These are phyloP conservation scores for Girardia tigrina DNA, from an alignment of 2,888 invertebrate species.

Conservation along the genomic window DNA sequence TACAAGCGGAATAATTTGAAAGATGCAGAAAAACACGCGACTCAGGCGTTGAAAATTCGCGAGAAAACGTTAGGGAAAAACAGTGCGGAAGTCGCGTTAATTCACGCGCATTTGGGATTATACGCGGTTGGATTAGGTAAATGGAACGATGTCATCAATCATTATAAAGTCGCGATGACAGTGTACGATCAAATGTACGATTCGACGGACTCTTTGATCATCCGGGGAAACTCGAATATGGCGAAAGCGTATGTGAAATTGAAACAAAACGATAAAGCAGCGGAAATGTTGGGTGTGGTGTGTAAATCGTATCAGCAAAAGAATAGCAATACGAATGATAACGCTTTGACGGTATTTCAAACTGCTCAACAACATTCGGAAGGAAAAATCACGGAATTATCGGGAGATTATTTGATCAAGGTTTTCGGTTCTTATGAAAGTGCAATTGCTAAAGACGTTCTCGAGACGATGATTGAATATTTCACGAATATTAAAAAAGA, in stretches of 20 bases:
- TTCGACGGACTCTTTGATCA: background rate
- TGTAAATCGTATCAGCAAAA: conserved; percentile 10
- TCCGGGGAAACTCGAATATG: background rate
- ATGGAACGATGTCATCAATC: conserved; percentile 11
- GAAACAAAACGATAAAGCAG: background rate
- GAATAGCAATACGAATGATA: conserved; percentile 6
- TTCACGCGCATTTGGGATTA: background rate
- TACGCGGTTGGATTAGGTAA: background rate
- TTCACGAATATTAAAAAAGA: background rate
- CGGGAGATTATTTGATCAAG: background rate
- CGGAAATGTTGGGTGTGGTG: background rate
- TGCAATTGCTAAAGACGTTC: conserved; percentile 5
- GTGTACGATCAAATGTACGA: conserved; percentile 13
- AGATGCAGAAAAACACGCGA: background rate
- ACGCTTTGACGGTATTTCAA: background rate
- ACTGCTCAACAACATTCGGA: conserved; percentile 16
- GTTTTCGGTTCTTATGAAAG: background rate
- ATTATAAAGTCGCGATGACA: background rate
- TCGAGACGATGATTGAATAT: background rate
- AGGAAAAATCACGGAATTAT: background rate
- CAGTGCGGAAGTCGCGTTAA: background rate
- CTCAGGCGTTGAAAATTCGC: background rate
- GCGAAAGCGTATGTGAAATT: background rate
- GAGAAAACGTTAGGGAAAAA: conserved; percentile 5
- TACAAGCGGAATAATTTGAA: background rate